phyloP scores from a whole-genome alignment of 2,113 vertebrate species.

The Charina bottae region DNA sequence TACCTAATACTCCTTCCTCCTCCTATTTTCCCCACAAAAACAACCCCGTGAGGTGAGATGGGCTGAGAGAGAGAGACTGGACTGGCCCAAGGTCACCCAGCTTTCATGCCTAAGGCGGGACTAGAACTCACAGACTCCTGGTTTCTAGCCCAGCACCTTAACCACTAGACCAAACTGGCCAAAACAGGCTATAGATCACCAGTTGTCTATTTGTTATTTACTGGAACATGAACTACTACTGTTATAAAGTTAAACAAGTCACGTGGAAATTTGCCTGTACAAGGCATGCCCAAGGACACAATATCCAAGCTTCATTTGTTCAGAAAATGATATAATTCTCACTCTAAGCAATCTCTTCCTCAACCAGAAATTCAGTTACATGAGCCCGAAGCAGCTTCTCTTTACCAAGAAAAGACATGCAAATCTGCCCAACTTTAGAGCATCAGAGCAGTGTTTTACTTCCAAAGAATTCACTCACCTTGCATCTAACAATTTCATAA shows the following conservation, averaged over 20 bases:
- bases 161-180: too few relatives aligned
- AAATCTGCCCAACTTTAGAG: neutral
- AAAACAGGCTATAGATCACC: neutral
- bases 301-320: neutral
- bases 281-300: neutral
- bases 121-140: too few relatives aligned
- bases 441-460: neutral
- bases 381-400: neutral
- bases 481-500: neutral
- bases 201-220: neutral
- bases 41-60: too few relatives aligned
- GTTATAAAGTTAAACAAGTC: neutral
- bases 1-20: too few relatives aligned
- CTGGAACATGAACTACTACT: neutral
- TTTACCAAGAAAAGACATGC: neutral
- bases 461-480: neutral
- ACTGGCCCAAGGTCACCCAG: too few relatives aligned
- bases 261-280: neutral
- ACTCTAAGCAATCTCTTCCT: neutral
- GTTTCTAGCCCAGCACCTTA: too few relatives aligned
- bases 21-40: too few relatives aligned
- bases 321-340: neutral
- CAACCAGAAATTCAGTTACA: neutral
- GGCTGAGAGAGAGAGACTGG: too few relatives aligned
- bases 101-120: too few relatives aligned